Evolutionary conservation across 1,140 invertebrate genomes (phyloP).

Genomic region (Drosophila santomea): DNA sequence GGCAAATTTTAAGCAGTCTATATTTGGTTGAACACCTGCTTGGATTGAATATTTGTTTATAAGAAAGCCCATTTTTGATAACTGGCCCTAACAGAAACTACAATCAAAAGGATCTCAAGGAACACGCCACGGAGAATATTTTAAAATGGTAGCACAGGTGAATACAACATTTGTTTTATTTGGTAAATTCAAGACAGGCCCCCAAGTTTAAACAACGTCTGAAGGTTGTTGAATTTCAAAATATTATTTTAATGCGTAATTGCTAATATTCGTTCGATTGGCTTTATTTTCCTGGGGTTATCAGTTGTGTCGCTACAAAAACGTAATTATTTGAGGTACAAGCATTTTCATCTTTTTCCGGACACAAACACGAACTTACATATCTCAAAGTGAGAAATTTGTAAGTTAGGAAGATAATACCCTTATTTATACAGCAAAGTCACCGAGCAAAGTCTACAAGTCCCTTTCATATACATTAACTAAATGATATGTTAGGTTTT

Average conservation of each 20-base stretch:
- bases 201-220: not conserved
- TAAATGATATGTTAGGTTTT: not conserved
- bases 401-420: too few relatives aligned
- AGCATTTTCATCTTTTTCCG: too few relatives aligned
- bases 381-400: too few relatives aligned
- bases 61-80: not conserved
- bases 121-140: not conserved
- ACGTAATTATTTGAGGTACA: not conserved
- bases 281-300: not conserved
- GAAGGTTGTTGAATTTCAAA: not conserved
- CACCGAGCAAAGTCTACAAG: not conserved
- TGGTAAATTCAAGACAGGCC: not conserved
- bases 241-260: slow-evolving; percentile 9
- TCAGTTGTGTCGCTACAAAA: not conserved
- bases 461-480: not conserved
- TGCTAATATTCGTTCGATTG: not conserved
- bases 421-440: not conserved
- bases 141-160: slow-evolving; percentile 15
- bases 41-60: not conserved
- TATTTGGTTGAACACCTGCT: slow-evolving; percentile 7
- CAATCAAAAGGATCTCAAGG: not conserved
- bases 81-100: not conserved
- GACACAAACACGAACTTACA: too few relatives aligned
- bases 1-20: not conserved
- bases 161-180: not conserved